Percentiles rank a stretch among this genome's conserved stretches.
phyloP scores from a whole-genome alignment of 1,140 invertebrate species.

The Hycleus cichorii region DNA sequence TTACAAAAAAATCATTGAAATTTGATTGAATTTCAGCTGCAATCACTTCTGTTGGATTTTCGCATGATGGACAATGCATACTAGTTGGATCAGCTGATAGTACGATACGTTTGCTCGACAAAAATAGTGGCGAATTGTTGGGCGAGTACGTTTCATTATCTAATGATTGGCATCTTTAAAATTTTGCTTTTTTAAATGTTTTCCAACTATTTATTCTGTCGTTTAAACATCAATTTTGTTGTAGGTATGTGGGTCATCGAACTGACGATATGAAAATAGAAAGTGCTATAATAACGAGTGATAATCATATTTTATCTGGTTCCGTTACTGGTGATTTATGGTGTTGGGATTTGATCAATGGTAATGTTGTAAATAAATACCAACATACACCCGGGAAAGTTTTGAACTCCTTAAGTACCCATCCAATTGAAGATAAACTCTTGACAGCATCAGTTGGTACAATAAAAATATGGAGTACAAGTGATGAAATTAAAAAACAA shows the following conservation, averaged over 20 bases:
- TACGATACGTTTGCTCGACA: slow-evolving; percentile 80
- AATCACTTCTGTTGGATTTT: slow-evolving; percentile 67
- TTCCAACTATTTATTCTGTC: not conserved
- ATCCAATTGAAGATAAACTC: slow-evolving; percentile 61
- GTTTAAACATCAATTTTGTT: slow-evolving; percentile 17
- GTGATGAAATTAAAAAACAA: slow-evolving; percentile 2
- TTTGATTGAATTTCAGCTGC: slow-evolving; percentile 40
- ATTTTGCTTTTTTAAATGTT: not conserved
- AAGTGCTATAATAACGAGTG: slow-evolving; percentile 72
- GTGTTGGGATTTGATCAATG: slow-evolving; percentile 81
- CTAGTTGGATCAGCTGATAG: slow-evolving; percentile 77
- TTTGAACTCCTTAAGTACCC: slow-evolving; percentile 61
- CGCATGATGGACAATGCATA: slow-evolving; percentile 80
- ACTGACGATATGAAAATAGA: slow-evolving; percentile 78
- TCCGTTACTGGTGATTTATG: slow-evolving; percentile 79
- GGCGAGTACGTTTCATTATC: slow-evolving; percentile 46
- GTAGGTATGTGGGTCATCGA: slow-evolving; percentile 69
- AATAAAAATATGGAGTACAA: slow-evolving; percentile 49
- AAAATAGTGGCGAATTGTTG: slow-evolving; percentile 75
- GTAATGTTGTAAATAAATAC: slow-evolving; percentile 50
- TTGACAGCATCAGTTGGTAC: slow-evolving; percentile 58
- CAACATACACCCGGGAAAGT: slow-evolving; percentile 44
- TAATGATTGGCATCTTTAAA: slow-evolving; percentile 14
- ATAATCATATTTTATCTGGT: slow-evolving; percentile 79
- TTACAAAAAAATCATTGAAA: too few relatives aligned